Conservation (phyloP, 2,113 vertebrate species). For the Ceuthmochares aereus region DNA sequence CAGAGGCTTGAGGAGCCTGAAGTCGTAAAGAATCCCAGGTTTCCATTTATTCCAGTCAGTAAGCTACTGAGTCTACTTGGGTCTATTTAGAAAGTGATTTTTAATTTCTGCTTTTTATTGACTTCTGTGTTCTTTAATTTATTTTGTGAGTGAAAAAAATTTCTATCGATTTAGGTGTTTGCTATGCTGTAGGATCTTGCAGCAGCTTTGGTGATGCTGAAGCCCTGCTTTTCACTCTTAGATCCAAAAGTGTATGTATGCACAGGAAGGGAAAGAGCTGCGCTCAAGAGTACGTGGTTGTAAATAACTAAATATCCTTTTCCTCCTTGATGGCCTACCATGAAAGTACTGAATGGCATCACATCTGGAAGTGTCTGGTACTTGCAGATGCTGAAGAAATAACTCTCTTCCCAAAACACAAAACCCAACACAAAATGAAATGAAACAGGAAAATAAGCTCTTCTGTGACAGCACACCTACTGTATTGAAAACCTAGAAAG, state of each 20-base stretch:
- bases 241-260: neutral
- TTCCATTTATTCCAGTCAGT: neutral
- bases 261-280: neutral
- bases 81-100: neutral
- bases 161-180: neutral
- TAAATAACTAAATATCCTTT: neutral
- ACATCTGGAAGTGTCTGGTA: neutral
- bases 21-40: neutral
- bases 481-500: neutral
- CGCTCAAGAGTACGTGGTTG: neutral
- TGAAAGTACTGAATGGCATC: neutral
- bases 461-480: neutral
- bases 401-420: neutral
- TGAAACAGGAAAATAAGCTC: neutral
- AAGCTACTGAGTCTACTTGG: neutral
- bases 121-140: neutral
- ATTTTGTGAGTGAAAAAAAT: neutral
- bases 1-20: neutral
- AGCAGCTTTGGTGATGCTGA: neutral
- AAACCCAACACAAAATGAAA: neutral
- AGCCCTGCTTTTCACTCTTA: neutral
- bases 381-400: neutral
- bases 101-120: neutral
- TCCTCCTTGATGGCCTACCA: neutral
- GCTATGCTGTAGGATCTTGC: neutral